Base-by-base conservation (phyloP, 2,797 vertebrate genomes). In the Paramormyrops hopkinsi region DNA sequence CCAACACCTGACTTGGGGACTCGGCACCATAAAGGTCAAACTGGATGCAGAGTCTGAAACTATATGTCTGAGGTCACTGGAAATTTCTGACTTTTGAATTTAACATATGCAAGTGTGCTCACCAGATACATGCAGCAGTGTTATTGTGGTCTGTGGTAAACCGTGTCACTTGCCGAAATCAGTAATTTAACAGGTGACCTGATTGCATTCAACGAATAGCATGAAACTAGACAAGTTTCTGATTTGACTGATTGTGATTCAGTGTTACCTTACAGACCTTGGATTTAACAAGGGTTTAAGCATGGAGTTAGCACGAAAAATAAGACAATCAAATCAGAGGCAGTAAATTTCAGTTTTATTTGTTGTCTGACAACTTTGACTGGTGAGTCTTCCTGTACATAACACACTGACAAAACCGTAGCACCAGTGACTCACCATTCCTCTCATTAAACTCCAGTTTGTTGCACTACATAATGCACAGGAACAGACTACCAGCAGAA, bases 291-390 rank as follows among this genome's bases (percentile, higher is more conserved):
- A 84, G 82, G 3, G 8, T 84, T 25, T 84, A 84, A 84, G 82
- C n/a, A 22, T 50, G 25, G 4, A 54, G 12, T 2, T 17, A 6
- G 4, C 17, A 86, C 19, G 25, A 17, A 37, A 54, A 86, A 53
- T 22, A 89, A 88, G 51, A 88, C 83, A n/a, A 53, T 14, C 90
- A 91, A 90, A 86, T 90, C 91, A 92, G 91, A 94, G 93, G 88
- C 94, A 94, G 92, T 93, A 91, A 93, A 92, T 89, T 91, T 93
- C 91, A 92, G 88, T 89, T 95, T 96, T 95, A 90, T 89, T 92
- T 29, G 76, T 14, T 11, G 69, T 83, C 88, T 86, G 90, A 93
- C 92, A 93, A 91, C 90, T 90, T 91, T 91, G 90, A 51, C 86
- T 88, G 87, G 84, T 65, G 89, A 93, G 93, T 91, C 92, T 92